These are phyloP conservation scores for Drosophila robusta DNA, from an alignment of 2,888 invertebrate genomes.

Conservation along the genomic window DNA sequence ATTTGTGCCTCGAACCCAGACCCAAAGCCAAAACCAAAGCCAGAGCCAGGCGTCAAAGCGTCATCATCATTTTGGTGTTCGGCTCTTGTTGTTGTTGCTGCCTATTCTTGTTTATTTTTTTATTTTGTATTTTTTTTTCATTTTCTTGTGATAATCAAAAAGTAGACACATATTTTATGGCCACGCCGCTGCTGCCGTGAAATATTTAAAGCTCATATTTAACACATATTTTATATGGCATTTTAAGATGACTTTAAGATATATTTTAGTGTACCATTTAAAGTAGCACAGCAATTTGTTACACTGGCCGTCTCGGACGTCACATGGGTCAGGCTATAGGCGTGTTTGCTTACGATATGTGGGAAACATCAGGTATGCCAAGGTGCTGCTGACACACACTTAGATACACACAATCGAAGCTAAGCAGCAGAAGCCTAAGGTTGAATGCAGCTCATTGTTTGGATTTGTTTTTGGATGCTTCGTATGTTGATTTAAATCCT, in stretches of 20 bases:
- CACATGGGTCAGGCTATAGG: slow-evolving; percentile 28
- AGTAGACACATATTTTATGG: slow-evolving; percentile 58
- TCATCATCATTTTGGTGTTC: slow-evolving; percentile 36
- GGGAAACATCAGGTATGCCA: slow-evolving; percentile 37
- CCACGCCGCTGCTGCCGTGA: slow-evolving; percentile 52
- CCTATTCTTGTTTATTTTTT: slow-evolving; percentile 1
- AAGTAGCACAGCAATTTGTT: slow-evolving; percentile 73
- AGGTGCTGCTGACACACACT: slow-evolving; percentile 26
- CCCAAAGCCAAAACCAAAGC: slow-evolving; percentile 31
- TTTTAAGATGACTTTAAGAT: slow-evolving; percentile 63
- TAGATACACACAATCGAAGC: neutral
- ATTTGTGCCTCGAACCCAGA: slow-evolving; percentile 43
- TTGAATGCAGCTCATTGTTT: slow-evolving; percentile 22
- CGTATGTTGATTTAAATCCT: neutral
- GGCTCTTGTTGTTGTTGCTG: slow-evolving; percentile 2
- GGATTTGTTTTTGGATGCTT: neutral
- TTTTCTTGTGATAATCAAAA: slow-evolving; percentile 52
- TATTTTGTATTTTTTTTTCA: slow-evolving; percentile 11
- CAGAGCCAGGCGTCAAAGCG: slow-evolving; percentile 39
- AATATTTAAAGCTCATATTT: slow-evolving; percentile 61
- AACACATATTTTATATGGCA: slow-evolving; percentile 64
- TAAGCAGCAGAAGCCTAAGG: neutral
- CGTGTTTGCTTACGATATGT: slow-evolving; percentile 24
- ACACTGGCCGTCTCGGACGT: slow-evolving; percentile 35
- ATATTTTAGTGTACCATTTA: slow-evolving; percentile 66